These are phyloP conservation scores for Lagocephalus sceleratus DNA, from an alignment of 2,797 vertebrate genomes.

Conservation along the genomic window DNA sequence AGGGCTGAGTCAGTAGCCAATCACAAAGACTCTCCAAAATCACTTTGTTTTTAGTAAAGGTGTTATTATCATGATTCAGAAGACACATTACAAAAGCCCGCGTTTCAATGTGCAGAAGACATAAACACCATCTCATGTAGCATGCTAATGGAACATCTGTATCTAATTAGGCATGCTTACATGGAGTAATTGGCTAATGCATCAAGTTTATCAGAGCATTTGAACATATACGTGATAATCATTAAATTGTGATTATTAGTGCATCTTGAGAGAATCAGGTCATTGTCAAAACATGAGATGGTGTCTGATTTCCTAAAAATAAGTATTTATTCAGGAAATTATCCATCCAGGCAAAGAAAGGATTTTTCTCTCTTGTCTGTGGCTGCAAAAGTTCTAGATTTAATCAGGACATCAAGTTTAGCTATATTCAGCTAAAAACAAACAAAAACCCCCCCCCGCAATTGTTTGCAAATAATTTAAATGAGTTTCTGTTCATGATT, in stretches of 20 bases:
- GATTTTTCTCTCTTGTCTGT: too few species aligned
- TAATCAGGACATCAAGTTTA: too few species aligned
- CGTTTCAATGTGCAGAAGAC: neutral
- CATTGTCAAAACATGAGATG: neutral
- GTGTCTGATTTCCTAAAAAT: neutral
- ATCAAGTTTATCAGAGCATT: neutral
- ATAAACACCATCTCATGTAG: neutral
- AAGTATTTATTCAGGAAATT: neutral
- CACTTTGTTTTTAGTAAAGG: neutral
- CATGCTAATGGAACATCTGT: neutral
- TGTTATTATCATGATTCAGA: neutral
- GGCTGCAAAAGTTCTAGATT: too few species aligned
- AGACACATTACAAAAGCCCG: too few species aligned
- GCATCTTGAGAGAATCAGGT: neutral
- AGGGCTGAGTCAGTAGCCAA: too few species aligned
- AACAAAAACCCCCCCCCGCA: too few species aligned
- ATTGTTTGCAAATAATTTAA: too few species aligned
- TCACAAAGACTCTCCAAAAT: too few species aligned
- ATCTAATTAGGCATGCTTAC: neutral
- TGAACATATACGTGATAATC: neutral
- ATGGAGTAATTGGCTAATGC: neutral
- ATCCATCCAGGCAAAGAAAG: neutral
- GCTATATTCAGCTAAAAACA: too few species aligned
- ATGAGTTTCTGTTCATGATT: too few species aligned
- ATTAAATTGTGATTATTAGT: slow-evolving; percentile 1